Evolutionary conservation across 2,797 vertebrate genomes (phyloP).

Genomic region (Oreochromis mossambicus): DNA sequence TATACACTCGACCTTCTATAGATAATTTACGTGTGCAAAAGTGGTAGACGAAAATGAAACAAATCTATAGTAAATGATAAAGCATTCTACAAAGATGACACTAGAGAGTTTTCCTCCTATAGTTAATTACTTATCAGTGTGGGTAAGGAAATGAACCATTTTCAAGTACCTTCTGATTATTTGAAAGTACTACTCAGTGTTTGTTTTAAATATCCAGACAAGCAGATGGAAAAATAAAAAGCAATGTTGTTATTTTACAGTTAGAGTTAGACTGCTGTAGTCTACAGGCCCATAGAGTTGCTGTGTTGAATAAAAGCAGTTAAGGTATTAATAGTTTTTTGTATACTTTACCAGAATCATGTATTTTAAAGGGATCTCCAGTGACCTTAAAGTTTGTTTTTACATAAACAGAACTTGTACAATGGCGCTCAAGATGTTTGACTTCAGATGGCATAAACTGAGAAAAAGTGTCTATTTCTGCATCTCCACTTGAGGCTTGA

Average conservation of each 20-base stretch:
- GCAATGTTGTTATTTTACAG: not conserved
- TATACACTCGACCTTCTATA: not conserved
- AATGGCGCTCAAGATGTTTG: not conserved
- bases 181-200: not conserved
- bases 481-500: not conserved
- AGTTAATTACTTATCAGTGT: not conserved
- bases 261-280: not conserved
- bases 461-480: not conserved
- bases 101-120: not conserved
- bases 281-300: rapidly evolving
- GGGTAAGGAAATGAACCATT: not conserved
- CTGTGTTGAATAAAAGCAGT: not conserved
- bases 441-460: not conserved
- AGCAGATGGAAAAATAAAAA: not conserved
- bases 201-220: not conserved
- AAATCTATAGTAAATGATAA: not conserved
- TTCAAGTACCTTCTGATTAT: not conserved
- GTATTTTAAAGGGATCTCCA: not conserved
- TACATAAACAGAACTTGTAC: rapidly evolving
- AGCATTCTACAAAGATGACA: not conserved
- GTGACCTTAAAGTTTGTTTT: not conserved
- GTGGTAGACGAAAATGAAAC: not conserved
- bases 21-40: not conserved
- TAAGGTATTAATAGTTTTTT: not conserved
- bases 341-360: not conserved